Evolutionary conservation across 2,113 vertebrate genomes (phyloP), one percentile per base, ranked within the genome.

Genomic region (Monopterus albus): DNA sequence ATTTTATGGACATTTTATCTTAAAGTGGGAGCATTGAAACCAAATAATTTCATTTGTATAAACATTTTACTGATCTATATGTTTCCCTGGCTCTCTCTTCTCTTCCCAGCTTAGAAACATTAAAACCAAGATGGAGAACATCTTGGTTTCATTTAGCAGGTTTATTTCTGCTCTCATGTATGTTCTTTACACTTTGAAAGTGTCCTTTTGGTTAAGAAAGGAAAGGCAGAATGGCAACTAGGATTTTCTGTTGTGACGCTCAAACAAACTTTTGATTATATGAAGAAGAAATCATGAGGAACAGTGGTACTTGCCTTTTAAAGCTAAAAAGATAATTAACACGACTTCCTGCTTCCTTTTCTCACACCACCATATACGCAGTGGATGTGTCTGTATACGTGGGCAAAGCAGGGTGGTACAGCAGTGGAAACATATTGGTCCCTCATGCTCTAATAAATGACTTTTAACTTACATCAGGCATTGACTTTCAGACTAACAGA

Each of bases 341-440:
- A 13, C 25, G 12, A 72, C 36, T 68, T 67, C 63, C 51, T 50
- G 45, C 0, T 70, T 75, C 7, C 10, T 25, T 33, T 58, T 72
- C 40, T 29, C 62, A 45, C n/a, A 43, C 17, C 9, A 12, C 1
- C 20, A 43, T 7, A 14, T n/a, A 28, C 20, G 6, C 13, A 39
- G 13, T 7, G 17, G 6, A 25, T 25, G 33, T 14, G 1, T 53
- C 17, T 7, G 11, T 7, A 6, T 15, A 1, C 26, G 5, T 17
- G 25, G 5, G 20, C 23, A 46, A 14, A 40, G 33, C 59, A 21
- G 18, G 1, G n/a, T 3, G 2, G 7, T 9, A 17, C 8, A 20
- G 6, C 6, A 40, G 15, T 20, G 40, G 29, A 56, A 46, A 56
- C 12, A 47, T 57, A n/a, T 20, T 7, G 13, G 7, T 53, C 11